Conservation (phyloP, 2,797 vertebrate genomes). For the Gallinago solitaria region DNA sequence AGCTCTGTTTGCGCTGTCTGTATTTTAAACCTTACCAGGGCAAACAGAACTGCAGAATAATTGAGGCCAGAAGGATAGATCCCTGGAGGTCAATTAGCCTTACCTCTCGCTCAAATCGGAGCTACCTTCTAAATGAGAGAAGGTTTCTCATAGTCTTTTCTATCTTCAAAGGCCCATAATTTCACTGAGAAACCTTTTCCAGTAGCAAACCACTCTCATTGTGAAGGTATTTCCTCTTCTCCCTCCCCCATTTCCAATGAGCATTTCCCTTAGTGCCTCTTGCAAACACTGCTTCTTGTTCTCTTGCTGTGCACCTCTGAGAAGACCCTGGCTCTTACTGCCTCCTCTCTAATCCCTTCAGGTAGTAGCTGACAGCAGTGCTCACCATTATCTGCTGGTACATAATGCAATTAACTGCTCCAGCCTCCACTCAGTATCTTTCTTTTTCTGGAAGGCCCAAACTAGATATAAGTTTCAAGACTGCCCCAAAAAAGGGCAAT, state of each 20-base stretch:
- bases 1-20: no score
- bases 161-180: background rate
- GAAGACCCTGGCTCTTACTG: background rate
- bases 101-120: background rate
- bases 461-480: background rate
- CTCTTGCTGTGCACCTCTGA: background rate
- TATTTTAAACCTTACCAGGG: background rate
- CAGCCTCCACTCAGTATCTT: background rate
- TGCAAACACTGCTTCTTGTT: background rate
- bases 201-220: background rate
- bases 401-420: background rate
- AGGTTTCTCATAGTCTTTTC: background rate
- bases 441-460: background rate
- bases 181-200: background rate
- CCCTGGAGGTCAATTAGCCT: background rate
- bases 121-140: background rate
- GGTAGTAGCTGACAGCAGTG: background rate
- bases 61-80: background rate
- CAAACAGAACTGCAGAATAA: background rate
- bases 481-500: background rate
- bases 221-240: background rate
- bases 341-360: no score
- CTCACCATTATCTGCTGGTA: background rate
- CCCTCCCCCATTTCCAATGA: rapidly evolving
- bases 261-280: background rate